Base-by-base conservation (phyloP, 2,888 invertebrate species). In the Trachelus troglodyta region DNA sequence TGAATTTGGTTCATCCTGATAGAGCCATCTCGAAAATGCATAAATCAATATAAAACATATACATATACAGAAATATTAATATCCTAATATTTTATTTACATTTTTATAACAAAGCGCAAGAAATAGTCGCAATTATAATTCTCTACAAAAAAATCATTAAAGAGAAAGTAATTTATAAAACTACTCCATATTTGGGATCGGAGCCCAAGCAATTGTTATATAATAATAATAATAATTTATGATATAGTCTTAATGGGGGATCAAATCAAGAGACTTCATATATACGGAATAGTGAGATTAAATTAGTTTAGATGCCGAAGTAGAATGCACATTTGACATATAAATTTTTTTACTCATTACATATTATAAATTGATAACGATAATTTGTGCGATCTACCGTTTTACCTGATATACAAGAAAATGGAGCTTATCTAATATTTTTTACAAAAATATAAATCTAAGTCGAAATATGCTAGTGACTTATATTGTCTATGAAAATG, bases 1-100 rank as follows among this genome's bases (percentile, higher is more conserved):
- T 71, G 98, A 99, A 92, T 99, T 98, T 90, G 99, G 99, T 78
- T 97, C 98, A 79, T 96, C 96, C 89, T 97, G 95, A 96, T 95
- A 92, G 23, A 15, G 56, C 23, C 56, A 9, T 56, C 56, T 56
- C 23, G 23, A 9, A 23, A 23, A 56, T 23, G 6, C 56, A 56
- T 56, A 23, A 56, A 56, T 56, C 23, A 9, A 56, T 56, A 56
- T 56, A 56, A 56, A 56, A 56, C 23, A 23, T 40, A 40, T 40
- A 56, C 9, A 56, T 56, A 56, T 56, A 56, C 56, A 56, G 56
- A 56, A 23, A 56, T 56, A 56, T 56, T 56, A 56, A 56, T 9
- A 23, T 9, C 23, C 23, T 56, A 56, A 56, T 56, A 56, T 23
- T 56, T 56, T 56, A 56, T 56, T 56, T 56, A 56, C 56, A 56